A percentile compares a stretch with the other conserved stretches of the same genome.
These are phyloP conservation scores for Myocastor coypus DNA, from an alignment of 2,113 vertebrate species.

Conservation along the genomic window DNA sequence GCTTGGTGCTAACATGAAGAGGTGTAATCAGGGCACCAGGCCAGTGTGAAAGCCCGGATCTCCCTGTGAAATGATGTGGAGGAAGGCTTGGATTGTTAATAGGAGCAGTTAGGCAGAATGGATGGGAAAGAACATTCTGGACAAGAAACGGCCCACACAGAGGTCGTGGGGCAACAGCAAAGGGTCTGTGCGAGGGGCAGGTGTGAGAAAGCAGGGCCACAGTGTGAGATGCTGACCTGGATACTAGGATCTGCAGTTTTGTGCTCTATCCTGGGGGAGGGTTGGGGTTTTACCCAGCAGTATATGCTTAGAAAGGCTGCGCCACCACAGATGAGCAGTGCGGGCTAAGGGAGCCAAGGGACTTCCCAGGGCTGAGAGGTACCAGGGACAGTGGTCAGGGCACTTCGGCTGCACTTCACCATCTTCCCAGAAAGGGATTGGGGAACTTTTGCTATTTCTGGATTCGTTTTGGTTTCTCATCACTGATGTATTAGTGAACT, in stretches of 20 bases:
- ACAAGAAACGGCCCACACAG: not conserved
- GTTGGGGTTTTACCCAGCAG: not conserved
- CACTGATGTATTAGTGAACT: not conserved
- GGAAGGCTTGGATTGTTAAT: not conserved
- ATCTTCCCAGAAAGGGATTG: not conserved
- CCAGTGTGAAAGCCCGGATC: not conserved
- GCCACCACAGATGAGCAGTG: not conserved
- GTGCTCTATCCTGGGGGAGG: not conserved
- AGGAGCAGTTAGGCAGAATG: not conserved
- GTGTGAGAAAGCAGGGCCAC: rapidly evolving
- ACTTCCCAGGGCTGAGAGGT: not conserved
- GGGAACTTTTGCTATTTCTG: not conserved
- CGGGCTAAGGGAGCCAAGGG: not conserved
- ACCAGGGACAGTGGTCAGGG: too few relatives aligned
- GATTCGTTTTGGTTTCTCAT: not conserved
- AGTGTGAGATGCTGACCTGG: rapidly evolving
- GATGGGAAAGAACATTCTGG: not conserved
- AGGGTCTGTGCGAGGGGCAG: not conserved
- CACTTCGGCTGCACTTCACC: rapidly evolving
- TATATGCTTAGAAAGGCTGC: not conserved
- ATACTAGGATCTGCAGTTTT: not conserved
- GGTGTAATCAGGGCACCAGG: not conserved
- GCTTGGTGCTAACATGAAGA: not conserved
- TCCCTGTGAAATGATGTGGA: not conserved
- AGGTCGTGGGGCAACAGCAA: not conserved